Evolutionary conservation across 2,113 vertebrate genomes (phyloP).

Genomic region (Atherinomorus stipes): DNA sequence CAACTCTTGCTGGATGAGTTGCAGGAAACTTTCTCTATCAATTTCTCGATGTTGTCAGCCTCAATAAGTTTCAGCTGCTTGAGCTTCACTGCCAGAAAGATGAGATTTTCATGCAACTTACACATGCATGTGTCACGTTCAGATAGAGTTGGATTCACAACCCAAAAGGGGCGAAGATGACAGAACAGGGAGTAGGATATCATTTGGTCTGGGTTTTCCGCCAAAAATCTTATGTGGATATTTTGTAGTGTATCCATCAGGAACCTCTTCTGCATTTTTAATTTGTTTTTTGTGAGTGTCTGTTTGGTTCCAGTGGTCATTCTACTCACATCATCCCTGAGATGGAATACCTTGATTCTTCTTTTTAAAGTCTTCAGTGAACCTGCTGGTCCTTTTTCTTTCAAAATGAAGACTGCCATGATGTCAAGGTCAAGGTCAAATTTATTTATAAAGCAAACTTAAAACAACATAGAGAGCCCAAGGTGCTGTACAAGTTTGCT

Average conservation of each 20-base stretch:
- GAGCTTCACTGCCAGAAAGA: conserved; percentile 9
- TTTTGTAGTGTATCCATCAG: not conserved
- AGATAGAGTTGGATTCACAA: conserved; percentile 6
- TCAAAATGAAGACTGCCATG: too few species aligned
- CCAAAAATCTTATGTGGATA: conserved; percentile 1
- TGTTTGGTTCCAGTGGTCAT: too few species aligned
- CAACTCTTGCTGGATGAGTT: not conserved
- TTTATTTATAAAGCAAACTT: too few species aligned
- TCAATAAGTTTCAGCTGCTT: not conserved
- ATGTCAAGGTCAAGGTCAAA: too few species aligned
- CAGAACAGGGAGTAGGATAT: conserved; percentile 13
- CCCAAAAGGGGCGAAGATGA: conserved; percentile 9
- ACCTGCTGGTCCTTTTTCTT: too few species aligned
- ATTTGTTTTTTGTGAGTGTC: conserved; percentile 1
- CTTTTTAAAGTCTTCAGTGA: too few species aligned
- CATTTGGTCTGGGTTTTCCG: not conserved
- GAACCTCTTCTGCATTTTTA: conserved; percentile 20
- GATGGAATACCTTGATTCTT: too few species aligned
- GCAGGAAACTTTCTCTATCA: conserved; percentile 4
- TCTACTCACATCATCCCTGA: too few species aligned
- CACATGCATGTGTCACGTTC: conserved; percentile 13
- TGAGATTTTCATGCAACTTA: conserved; percentile 11
- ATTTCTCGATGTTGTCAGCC: not conserved
- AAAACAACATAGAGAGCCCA: too few species aligned
- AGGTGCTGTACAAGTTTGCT: too few species aligned